Evolutionary conservation across 2,797 vertebrate genomes (phyloP).

Genomic region (Phoeniculus purpureus): DNA sequence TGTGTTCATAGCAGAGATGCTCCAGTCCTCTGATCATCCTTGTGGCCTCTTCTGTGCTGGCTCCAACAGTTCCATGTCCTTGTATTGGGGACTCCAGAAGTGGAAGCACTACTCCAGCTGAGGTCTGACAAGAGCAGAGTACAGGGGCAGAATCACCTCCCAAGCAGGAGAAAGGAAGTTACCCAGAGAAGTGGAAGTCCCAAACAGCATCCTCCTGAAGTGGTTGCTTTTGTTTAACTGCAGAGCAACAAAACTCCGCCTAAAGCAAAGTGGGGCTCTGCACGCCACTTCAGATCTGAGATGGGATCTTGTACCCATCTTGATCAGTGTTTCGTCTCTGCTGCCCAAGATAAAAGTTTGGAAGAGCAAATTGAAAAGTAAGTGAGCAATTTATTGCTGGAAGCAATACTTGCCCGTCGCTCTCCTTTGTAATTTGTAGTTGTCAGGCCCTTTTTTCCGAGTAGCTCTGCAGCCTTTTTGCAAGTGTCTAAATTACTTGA

Average conservation of each 20-base stretch:
- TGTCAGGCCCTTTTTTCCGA: conserved; percentile 42
- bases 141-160: no score
- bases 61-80: no score
- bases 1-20: no score
- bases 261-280: neutral
- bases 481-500: conserved; percentile 26
- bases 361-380: conserved; percentile 65
- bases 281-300: neutral
- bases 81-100: no score
- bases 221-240: neutral
- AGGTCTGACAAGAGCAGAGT: no score
- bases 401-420: conserved; percentile 25
- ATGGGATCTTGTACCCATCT: conserved; percentile 1
- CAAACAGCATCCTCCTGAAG: neutral
- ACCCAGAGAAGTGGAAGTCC: neutral
- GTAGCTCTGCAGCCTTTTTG: conserved; percentile 14
- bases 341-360: conserved; percentile 60
- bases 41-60: no score
- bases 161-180: neutral
- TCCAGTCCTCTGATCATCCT: no score
- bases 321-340: conserved; percentile 44
- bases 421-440: conserved; percentile 56
- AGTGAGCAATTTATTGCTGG: conserved; percentile 50
- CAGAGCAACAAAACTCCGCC: neutral
- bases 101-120: no score